phyloP scores from a whole-genome alignment of 1,140 invertebrate species.

The Drosophila sp. region DNA sequence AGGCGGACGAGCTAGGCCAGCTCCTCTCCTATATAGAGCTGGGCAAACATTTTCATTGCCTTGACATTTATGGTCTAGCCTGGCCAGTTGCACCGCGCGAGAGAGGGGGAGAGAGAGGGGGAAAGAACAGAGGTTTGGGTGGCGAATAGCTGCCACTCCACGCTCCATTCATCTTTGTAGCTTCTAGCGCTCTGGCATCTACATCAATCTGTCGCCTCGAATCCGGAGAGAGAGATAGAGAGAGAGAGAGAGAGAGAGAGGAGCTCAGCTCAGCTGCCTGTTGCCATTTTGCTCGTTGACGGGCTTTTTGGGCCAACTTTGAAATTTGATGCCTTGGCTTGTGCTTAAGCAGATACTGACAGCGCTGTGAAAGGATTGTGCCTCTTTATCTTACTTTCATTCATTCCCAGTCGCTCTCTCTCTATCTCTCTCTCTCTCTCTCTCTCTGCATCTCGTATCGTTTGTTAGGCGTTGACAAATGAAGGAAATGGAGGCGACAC shows the following conservation, averaged over 20 bases:
- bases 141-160: conserved; percentile 6
- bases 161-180: conserved; percentile 45
- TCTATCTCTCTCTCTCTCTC: not conserved
- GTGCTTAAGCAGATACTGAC: conserved; percentile 55
- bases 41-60: conserved; percentile 74
- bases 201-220: conserved; percentile 69
- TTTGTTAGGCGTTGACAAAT: conserved; percentile 14
- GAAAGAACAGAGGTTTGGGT: not conserved
- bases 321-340: conserved; percentile 52
- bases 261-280: conserved; percentile 28
- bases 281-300: conserved; percentile 38
- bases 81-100: conserved; percentile 24
- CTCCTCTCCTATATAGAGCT: conserved; percentile 30
- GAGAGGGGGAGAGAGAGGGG: not conserved
- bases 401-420: not conserved
- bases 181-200: conserved; percentile 38
- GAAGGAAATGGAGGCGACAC: conserved; percentile 1
- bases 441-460: too few relatives aligned
- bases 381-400: conserved; percentile 11
- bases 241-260: too few relatives aligned
- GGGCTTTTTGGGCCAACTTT: conserved; percentile 26
- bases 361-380: conserved; percentile 54
- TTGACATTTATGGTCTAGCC: conserved; percentile 57
- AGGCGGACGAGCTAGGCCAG: conserved; percentile 51
- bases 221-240: conserved; percentile 31